These are phyloP conservation scores for Arizona elegans DNA, from an alignment of 2,113 vertebrate genomes.

Conservation along the genomic window DNA sequence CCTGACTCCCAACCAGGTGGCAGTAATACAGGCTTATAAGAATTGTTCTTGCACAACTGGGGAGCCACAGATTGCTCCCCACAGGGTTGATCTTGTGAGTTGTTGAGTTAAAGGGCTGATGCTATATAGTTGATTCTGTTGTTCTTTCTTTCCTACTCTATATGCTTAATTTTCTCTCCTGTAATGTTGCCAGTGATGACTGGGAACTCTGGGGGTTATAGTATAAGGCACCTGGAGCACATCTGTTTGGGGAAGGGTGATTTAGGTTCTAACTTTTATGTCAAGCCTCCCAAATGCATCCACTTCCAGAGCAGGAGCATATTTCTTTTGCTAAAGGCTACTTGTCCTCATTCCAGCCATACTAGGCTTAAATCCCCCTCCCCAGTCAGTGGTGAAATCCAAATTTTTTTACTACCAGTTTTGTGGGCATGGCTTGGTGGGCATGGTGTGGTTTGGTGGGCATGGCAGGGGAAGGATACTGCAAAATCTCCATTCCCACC, in stretches of 20 bases:
- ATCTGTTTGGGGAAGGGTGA: not conserved
- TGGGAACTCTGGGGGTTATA: not conserved
- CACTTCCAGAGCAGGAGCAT: not conserved
- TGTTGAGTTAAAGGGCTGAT: not conserved
- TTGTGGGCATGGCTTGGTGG: too few species aligned
- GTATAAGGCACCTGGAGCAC: not conserved
- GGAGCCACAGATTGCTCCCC: not conserved
- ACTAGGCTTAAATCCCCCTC: not conserved
- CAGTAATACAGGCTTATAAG: not conserved
- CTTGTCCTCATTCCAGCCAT: not conserved
- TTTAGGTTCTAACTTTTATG: not conserved
- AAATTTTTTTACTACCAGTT: too few species aligned
- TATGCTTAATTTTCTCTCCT: not conserved
- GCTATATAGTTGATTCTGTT: not conserved
- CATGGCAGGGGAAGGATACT: too few species aligned
- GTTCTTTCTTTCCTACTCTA: not conserved
- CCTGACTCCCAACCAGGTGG: not conserved
- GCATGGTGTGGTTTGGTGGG: too few species aligned
- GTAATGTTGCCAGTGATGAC: not conserved
- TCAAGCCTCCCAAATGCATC: not conserved
- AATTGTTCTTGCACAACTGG: not conserved
- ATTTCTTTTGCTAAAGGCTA: not conserved
- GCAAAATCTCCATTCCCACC: too few species aligned
- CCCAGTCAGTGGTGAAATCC: too few species aligned
- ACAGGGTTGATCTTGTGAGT: not conserved